Evolutionary conservation across 2,888 invertebrate genomes (phyloP), one percentile per base, ranked within the genome.

Genomic region (Lasioglossum villosulum): DNA sequence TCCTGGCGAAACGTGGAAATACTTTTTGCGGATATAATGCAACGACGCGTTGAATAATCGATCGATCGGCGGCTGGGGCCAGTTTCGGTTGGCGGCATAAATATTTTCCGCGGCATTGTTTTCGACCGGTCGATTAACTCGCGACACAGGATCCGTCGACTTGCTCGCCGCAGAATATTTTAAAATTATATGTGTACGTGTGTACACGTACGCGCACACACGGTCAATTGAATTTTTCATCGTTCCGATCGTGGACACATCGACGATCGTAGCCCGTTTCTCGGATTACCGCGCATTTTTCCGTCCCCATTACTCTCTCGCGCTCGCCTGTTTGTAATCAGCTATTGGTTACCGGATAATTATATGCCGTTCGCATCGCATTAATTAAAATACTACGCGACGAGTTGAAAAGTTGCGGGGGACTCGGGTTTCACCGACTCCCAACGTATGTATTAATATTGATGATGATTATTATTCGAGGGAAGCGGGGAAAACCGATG

Each of bases 171-270:
- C 76, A 88, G 90, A 88, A 89, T 89, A 86, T 90, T 87, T 86
- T 8, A 19, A 68, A 39, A 39, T n/a, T 52, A 23, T n/a, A 10
- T 8, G 8, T 23, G 8, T 19, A 1, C n/a, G 39, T 8, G 52
- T 8, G n/a, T 68, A 39, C 5, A 30, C n/a, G 88, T 89, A 86
- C 88, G 80, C 80, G 12, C n/a, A 12, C 6, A n/a, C 30, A 27
- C 30, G 5, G 14, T 82, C 87, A 80, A 91, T 91, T 90, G 89
- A 88, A 92, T 91, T 84, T 77, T 78, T 76, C 86, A 79, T 82
- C 87, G 87, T 86, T 81, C 80, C 82, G n/a, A 39, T 39, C 23
- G n/a, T n/a, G 66, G 5, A 30, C 30, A 34, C 30, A 0, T 66
- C 30, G 86, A 86, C 71, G 30, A 66, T 10, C 23, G 66, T 19